Conservation (phyloP, 1,140 invertebrate genomes). For the Ridgeia piscesae region DNA sequence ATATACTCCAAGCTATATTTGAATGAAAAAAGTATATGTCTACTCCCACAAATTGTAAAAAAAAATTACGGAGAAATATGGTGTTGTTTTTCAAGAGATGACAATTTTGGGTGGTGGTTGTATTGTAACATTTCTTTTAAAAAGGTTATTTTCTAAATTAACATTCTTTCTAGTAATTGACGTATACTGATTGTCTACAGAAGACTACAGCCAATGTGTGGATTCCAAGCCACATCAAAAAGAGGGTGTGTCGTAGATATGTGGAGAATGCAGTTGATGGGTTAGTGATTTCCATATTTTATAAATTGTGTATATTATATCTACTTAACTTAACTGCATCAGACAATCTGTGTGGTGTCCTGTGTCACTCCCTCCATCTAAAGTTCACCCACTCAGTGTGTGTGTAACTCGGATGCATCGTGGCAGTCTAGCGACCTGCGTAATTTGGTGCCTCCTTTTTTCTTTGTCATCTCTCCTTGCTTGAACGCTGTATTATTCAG, state of each 20-base stretch:
- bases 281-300: neutral
- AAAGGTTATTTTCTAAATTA: too few species aligned
- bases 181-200: neutral
- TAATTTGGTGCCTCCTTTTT: neutral
- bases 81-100: too few species aligned
- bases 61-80: too few species aligned
- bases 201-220: neutral
- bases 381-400: neutral
- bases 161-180: neutral
- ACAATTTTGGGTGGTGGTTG: neutral
- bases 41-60: too few species aligned
- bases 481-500: too few species aligned
- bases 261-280: neutral
- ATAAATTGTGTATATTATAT: neutral
- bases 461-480: too few species aligned
- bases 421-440: neutral
- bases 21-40: too few species aligned
- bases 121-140: too few species aligned
- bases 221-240: neutral
- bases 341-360: too few species aligned
- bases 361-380: neutral
- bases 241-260: neutral
- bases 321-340: neutral
- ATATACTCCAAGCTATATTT: too few species aligned
- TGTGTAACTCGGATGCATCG: neutral